A percentile compares a stretch with the other conserved stretches of the same genome.
Evolutionary conservation across 2,888 invertebrate genomes (phyloP).

Genomic region (Ypsolopha scabrella): DNA sequence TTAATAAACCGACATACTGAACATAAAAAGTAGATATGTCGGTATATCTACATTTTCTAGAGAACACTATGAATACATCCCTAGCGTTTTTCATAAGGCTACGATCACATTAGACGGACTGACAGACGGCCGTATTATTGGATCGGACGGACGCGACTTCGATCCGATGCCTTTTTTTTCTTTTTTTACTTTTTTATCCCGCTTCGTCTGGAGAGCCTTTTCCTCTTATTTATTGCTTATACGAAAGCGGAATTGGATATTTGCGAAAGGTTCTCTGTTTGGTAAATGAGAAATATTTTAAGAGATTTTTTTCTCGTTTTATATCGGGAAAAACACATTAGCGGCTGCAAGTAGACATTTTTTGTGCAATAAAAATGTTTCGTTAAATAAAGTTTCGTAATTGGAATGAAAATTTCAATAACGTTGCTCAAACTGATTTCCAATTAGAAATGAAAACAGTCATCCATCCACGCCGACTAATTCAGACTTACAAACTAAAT

Average conservation of each 20-base stretch:
- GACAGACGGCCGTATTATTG: constrained; percentile 69
- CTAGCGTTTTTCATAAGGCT: constrained; percentile 65
- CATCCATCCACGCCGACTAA: too few species aligned
- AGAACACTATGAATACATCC: constrained; percentile 26
- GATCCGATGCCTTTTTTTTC: constrained; percentile 55
- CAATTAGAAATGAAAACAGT: too few species aligned
- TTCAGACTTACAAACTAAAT: too few species aligned
- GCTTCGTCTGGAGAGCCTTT: constrained; percentile 65
- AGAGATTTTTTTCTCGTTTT: constrained; percentile 17
- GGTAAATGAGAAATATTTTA: constrained; percentile 43
- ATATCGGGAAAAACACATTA: too few species aligned
- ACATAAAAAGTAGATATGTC: too few species aligned
- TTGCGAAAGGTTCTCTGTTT: constrained; percentile 60
- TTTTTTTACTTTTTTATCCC: constrained; percentile 19
- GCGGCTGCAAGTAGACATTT: too few species aligned
- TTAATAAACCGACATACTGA: neutral
- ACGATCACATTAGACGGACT: constrained; percentile 67
- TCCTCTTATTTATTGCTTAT: constrained; percentile 71
- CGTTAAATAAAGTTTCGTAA: too few species aligned
- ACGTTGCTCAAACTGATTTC: too few species aligned
- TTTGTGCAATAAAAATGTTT: too few species aligned
- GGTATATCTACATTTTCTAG: neutral
- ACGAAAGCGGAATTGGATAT: constrained; percentile 66
- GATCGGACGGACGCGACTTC: constrained; percentile 69
- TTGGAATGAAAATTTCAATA: too few species aligned